phyloP scores from a whole-genome alignment of 2,888 invertebrate genomes.

The Drepanosiphum platanoidis region DNA sequence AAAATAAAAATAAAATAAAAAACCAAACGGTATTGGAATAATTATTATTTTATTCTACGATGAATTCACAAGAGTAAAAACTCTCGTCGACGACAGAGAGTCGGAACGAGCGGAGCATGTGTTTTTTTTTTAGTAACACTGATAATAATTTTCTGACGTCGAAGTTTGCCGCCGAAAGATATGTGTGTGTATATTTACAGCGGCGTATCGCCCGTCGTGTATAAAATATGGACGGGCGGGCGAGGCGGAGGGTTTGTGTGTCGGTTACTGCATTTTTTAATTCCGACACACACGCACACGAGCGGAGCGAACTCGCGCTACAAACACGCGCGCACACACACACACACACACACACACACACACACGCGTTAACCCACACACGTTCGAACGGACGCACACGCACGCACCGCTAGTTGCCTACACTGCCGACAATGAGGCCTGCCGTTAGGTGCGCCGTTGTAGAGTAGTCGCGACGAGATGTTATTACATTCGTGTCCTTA shows the following conservation, averaged over 20 bases:
- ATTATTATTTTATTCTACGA: background rate
- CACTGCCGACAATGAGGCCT: conserved; percentile 53
- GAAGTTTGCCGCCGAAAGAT: conserved; percentile 46
- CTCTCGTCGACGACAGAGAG: background rate
- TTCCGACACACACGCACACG: background rate
- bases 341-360: background rate
- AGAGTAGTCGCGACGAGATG: background rate
- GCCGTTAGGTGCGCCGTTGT: conserved; percentile 58
- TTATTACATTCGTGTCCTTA: background rate
- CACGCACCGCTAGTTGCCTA: conserved; percentile 24
- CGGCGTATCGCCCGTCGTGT: background rate
- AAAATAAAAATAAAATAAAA: too few species aligned
- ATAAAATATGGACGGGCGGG: conserved; percentile 21
- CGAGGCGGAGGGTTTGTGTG: background rate
- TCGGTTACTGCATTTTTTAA: conserved; percentile 44
- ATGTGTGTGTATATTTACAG: background rate
- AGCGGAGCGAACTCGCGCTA: background rate
- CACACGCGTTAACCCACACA: background rate
- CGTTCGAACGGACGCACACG: too few species aligned
- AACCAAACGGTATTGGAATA: too few species aligned
- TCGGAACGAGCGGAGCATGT: background rate
- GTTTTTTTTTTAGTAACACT: conserved; percentile 29
- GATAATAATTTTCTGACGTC: conserved; percentile 16
- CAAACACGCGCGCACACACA: background rate
- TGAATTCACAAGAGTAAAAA: background rate